Evolutionary conservation across 2,888 invertebrate genomes (phyloP).

Genomic region (Synergus japonicus): DNA sequence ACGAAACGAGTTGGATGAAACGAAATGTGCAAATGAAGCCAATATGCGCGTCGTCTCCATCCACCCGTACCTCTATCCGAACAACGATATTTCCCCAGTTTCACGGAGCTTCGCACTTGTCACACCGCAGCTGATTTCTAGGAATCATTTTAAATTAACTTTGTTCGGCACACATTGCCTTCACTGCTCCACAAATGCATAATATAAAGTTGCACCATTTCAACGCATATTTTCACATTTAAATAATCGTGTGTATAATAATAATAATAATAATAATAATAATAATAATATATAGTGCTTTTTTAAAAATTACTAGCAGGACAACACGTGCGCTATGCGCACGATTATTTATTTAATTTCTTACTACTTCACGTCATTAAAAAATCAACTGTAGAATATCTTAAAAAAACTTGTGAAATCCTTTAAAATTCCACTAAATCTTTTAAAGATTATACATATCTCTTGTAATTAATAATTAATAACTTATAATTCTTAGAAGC

Average conservation of each 20-base stretch:
- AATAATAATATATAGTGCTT: too few species aligned
- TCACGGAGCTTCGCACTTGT: constrained; percentile 39
- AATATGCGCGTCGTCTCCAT: constrained; percentile 70
- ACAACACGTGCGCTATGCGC: too few species aligned
- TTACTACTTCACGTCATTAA: too few species aligned
- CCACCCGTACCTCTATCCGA: constrained; percentile 63
- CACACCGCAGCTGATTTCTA: neutral
- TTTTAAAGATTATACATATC: too few species aligned
- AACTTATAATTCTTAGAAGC: too few species aligned
- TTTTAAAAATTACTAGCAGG: too few species aligned
- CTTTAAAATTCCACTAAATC: too few species aligned
- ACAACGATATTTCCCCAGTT: constrained; percentile 67
- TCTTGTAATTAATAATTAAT: too few species aligned
- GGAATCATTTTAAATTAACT: constrained; percentile 37
- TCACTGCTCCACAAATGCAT: constrained; percentile 4
- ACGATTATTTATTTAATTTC: too few species aligned
- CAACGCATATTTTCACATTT: neutral
- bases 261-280: too few species aligned
- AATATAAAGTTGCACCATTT: neutral
- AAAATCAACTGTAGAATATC: too few species aligned
- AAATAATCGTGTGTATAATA: neutral
- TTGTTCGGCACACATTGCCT: constrained; percentile 4
- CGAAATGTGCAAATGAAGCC: constrained; percentile 77
- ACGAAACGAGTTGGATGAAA: constrained; percentile 65
- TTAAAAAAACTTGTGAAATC: too few species aligned